phyloP scores from a whole-genome alignment of 2,113 vertebrate species.

The Centropus bengalensis region DNA sequence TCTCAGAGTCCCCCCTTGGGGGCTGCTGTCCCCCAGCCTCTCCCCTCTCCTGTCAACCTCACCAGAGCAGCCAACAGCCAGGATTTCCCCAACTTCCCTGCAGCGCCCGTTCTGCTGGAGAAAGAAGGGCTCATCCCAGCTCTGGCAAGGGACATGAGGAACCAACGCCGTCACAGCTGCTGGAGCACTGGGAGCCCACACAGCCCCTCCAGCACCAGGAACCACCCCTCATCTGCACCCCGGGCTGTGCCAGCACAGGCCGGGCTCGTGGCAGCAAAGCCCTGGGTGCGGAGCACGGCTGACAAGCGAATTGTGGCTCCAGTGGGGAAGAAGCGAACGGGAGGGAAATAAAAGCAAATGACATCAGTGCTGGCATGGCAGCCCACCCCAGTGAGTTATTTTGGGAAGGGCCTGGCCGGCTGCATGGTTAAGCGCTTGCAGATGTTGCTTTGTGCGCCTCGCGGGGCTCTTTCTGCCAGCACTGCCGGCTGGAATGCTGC shows the following conservation, averaged over 20 bases:
- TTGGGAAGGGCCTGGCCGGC: slow-evolving; percentile 65
- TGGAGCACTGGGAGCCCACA: neutral
- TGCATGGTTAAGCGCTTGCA: slow-evolving; percentile 53
- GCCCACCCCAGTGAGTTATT: slow-evolving; percentile 69
- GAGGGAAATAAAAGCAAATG: slow-evolving; percentile 73
- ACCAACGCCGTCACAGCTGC: fast-evolving
- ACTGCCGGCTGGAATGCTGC: neutral
- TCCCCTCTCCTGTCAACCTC: fast-evolving
- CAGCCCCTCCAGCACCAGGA: neutral
- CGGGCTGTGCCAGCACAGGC: neutral
- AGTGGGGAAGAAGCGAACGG: neutral
- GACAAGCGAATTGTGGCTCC: neutral
- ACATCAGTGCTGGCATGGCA: slow-evolving; percentile 71
- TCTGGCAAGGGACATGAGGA: fast-evolving
- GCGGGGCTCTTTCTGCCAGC: neutral
- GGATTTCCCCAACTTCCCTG: fast-evolving
- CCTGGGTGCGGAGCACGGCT: neutral
- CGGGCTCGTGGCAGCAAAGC: neutral
- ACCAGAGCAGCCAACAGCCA: fast-evolving
- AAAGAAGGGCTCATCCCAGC: fast-evolving
- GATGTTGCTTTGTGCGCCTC: slow-evolving; percentile 58
- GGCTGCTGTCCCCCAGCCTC: fast-evolving
- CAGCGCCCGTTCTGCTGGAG: fast-evolving
- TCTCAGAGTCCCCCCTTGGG: fast-evolving
- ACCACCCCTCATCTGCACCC: fast-evolving